phyloP scores from a whole-genome alignment of 1,140 invertebrate genomes.

The Bombus haemorrhoidalis region DNA sequence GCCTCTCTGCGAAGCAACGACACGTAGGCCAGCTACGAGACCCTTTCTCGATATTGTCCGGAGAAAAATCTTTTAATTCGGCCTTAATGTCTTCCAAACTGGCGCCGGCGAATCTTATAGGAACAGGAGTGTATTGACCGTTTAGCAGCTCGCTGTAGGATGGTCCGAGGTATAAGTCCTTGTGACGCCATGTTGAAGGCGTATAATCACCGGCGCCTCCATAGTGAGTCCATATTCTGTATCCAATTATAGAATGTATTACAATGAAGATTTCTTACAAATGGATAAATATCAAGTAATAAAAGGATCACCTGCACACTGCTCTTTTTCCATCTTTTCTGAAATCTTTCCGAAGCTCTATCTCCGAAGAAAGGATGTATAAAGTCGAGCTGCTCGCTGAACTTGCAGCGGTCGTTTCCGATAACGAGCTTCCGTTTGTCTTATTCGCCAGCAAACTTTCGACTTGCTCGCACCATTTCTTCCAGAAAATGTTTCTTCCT shows the following conservation, averaged over 20 bases:
- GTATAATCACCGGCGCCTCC: slow-evolving; percentile 64
- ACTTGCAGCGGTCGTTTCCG: slow-evolving; percentile 83
- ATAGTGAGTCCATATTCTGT: slow-evolving; percentile 64
- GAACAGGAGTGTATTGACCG: slow-evolving; percentile 69
- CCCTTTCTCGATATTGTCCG: slow-evolving; percentile 29
- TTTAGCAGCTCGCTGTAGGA: slow-evolving; percentile 66
- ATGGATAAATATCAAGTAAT: not conserved
- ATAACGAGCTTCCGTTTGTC: slow-evolving; percentile 79
- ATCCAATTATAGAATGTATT: not conserved
- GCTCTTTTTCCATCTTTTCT: slow-evolving; percentile 22
- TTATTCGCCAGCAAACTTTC: slow-evolving; percentile 74
- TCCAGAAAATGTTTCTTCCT: slow-evolving; percentile 79
- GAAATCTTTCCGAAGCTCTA: slow-evolving; percentile 39
- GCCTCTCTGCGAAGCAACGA: slow-evolving; percentile 6
- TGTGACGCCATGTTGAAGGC: slow-evolving; percentile 66
- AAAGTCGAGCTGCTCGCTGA: slow-evolving; percentile 80
- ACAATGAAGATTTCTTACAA: too few relatives aligned
- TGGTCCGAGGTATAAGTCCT: slow-evolving; percentile 72
- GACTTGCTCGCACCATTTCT: slow-evolving; percentile 83
- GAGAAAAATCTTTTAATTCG: slow-evolving; percentile 45
- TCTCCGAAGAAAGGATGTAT: slow-evolving; percentile 72
- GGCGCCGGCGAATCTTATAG: slow-evolving; percentile 63
- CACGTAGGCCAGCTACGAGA: slow-evolving; percentile 66
- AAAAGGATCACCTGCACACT: slow-evolving; percentile 46
- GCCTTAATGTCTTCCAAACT: slow-evolving; percentile 63